phyloP scores from a whole-genome alignment of 1,140 invertebrate genomes.

The Drosophila virilis region DNA sequence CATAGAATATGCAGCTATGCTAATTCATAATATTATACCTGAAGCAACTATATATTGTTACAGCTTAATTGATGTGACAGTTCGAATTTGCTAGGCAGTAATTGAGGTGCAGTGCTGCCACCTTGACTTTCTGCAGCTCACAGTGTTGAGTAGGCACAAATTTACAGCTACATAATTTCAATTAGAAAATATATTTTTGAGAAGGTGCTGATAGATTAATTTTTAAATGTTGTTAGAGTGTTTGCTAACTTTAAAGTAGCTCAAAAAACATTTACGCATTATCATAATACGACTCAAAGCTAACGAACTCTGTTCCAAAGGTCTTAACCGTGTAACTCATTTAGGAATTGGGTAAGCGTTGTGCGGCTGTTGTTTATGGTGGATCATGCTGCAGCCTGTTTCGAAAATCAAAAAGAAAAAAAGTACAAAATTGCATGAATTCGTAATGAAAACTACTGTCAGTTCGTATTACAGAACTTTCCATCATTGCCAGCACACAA shows the following conservation, averaged over 20 bases:
- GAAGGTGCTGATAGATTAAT: no score
- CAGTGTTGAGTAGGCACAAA: no score
- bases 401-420: constrained; percentile 18
- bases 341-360: neutral
- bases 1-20: constrained; percentile 10
- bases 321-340: neutral
- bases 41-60: neutral
- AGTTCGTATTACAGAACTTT: constrained; percentile 69
- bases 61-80: neutral
- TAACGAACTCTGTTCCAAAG: no score
- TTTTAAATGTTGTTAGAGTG: no score
- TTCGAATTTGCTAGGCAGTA: neutral
- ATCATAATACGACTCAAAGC: no score
- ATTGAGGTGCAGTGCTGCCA: neutral
- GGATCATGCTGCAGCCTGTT: neutral
- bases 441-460: constrained; percentile 70
- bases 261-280: no score
- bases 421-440: constrained; percentile 58
- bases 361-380: neutral
- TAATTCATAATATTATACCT: constrained; percentile 12
- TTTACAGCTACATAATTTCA: no score
- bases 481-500: constrained; percentile 50
- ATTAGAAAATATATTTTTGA: no score
- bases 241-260: no score
- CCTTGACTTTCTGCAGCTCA: no score